phyloP scores from a whole-genome alignment of 1,140 invertebrate genomes.

The Sminthurinus signatus region DNA sequence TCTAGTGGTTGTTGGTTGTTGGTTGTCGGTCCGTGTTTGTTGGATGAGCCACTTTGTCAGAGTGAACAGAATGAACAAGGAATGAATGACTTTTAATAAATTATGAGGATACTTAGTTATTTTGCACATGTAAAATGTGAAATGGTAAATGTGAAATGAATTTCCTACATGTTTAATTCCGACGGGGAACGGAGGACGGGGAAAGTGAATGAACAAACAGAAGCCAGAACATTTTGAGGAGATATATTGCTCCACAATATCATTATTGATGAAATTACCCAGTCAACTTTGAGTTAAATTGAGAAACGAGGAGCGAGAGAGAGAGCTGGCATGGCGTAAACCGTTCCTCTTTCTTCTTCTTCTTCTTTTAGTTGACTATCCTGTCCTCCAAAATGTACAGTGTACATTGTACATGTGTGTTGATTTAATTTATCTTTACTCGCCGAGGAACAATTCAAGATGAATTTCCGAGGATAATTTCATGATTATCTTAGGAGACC shows the following conservation, averaged over 20 bases:
- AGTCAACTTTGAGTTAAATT: neutral
- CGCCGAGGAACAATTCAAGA: neutral
- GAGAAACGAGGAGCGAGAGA: neutral
- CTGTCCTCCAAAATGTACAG: neutral
- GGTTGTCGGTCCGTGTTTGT: neutral
- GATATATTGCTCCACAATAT: constrained; percentile 3
- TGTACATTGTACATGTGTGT: neutral
- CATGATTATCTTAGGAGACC: neutral
- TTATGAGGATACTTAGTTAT: neutral
- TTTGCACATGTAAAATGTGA: neutral
- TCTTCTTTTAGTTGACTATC: too few relatives aligned
- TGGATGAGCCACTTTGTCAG: neutral
- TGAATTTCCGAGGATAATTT: constrained; percentile 2
- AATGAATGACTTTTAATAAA: neutral
- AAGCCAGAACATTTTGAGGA: constrained; percentile 8
- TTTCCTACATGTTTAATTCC: neutral
- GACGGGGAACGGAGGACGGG: neutral
- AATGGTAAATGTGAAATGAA: neutral
- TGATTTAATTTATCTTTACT: constrained; percentile 3
- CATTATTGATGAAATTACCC: constrained; percentile 21
- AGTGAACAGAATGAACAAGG: neutral
- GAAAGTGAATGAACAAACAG: too few relatives aligned
- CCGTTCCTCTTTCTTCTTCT: neutral
- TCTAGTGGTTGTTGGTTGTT: too few relatives aligned
- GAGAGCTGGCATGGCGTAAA: neutral